Percentiles rank a stretch among this genome's conserved stretches.
Evolutionary conservation across 2,797 vertebrate species (phyloP).

Genomic region (Graptemys geographica): DNA sequence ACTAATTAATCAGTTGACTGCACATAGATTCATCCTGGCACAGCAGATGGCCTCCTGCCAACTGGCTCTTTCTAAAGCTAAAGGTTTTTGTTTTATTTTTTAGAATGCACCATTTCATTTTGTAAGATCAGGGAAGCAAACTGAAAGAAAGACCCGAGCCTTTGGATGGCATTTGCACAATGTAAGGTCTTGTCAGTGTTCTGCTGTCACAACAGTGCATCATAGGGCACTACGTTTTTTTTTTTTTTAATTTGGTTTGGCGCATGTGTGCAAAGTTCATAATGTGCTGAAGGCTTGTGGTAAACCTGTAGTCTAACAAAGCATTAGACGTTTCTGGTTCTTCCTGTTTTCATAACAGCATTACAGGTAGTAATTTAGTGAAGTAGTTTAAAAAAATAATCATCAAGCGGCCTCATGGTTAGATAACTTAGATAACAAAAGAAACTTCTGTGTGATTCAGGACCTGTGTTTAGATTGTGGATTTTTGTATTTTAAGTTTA

Average conservation of each 20-base stretch:
- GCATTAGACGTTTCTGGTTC: background rate
- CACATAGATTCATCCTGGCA: conserved; percentile 18
- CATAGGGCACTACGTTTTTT: background rate
- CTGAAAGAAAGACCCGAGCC: background rate
- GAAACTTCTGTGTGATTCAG: background rate
- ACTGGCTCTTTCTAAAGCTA: conserved; percentile 27
- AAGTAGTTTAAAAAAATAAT: background rate
- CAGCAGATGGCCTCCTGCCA: conserved; percentile 39
- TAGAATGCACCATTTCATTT: conserved; percentile 14
- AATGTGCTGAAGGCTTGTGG: background rate
- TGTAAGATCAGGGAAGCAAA: background rate
- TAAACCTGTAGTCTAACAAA: background rate
- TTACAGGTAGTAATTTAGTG: background rate
- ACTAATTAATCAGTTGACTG: conserved; percentile 55
- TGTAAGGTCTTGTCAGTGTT: background rate
- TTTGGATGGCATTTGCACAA: background rate
- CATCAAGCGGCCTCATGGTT: background rate
- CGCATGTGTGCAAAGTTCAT: background rate
- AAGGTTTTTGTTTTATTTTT: conserved; percentile 26
- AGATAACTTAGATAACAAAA: background rate
- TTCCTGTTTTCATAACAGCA: background rate
- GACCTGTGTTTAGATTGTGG: background rate
- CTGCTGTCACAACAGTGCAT: background rate
- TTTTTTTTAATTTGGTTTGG: background rate
- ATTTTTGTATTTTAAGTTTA: background rate